Evolutionary conservation across 2,797 vertebrate genomes (phyloP).

Genomic region (Sebastes jordani): DNA sequence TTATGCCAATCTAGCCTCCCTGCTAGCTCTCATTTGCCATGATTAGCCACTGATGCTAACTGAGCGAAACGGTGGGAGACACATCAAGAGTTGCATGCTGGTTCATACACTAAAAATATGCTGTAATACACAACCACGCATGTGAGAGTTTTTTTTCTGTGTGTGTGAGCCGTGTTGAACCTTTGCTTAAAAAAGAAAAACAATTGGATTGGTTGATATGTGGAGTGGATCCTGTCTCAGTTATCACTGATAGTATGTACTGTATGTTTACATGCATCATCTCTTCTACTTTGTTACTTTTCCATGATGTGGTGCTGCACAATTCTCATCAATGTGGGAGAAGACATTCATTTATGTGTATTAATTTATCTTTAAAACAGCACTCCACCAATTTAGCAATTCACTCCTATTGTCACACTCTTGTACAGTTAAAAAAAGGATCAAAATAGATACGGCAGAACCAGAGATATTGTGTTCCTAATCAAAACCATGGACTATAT

Average conservation of each 20-base stretch:
- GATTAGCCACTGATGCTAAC: slow-evolving; percentile 74
- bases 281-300: neutral
- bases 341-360: neutral
- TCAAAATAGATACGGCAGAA: too few relatives aligned
- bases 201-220: neutral
- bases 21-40: slow-evolving; percentile 72
- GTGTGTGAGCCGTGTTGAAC: neutral
- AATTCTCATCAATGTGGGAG: neutral
- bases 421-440: neutral
- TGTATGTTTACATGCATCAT: neutral
- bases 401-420: neutral
- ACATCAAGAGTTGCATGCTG: slow-evolving; percentile 25
- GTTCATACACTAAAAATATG: neutral
- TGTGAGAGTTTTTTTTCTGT: neutral
- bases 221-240: neutral
- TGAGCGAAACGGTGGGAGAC: slow-evolving; percentile 44
- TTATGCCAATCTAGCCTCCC: slow-evolving; percentile 74
- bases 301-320: neutral
- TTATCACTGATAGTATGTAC: neutral
- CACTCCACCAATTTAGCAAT: neutral
- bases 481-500: too few relatives aligned
- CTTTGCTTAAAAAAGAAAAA: neutral
- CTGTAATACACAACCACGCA: neutral
- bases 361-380: neutral
- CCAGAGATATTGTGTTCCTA: too few relatives aligned